Evolutionary conservation across 2,113 vertebrate genomes (phyloP).

Genomic region (Balaeniceps rex): DNA sequence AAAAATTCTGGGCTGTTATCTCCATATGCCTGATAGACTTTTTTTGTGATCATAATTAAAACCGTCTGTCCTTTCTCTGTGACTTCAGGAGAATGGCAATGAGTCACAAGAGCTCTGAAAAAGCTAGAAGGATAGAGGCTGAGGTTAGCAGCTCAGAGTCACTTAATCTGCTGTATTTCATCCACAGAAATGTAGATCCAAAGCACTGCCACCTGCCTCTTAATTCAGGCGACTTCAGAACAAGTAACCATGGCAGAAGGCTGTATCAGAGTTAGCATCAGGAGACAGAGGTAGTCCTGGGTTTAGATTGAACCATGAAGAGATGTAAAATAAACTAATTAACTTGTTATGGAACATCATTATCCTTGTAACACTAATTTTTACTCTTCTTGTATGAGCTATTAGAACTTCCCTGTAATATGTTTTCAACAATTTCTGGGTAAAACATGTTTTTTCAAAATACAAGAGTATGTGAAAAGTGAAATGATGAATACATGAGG

Average conservation of each 20-base stretch:
- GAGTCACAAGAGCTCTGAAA: constrained; percentile 50
- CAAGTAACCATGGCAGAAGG: neutral
- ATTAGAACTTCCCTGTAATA: neutral
- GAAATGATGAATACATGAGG: neutral
- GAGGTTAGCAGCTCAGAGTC: constrained; percentile 24
- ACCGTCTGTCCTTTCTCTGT: constrained; percentile 48
- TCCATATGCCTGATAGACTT: constrained; percentile 45
- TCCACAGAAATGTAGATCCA: neutral
- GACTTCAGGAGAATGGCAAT: constrained; percentile 65
- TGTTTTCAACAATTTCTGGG: neutral
- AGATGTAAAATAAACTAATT: neutral
- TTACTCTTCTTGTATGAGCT: neutral
- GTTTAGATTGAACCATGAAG: neutral
- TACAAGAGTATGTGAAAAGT: neutral
- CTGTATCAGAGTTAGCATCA: neutral
- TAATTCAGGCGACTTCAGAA: neutral
- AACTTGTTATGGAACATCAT: neutral
- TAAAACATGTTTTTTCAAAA: neutral
- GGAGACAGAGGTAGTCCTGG: neutral
- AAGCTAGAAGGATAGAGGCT: constrained; percentile 12
- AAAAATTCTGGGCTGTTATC: constrained; percentile 63
- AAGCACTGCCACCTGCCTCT: neutral
- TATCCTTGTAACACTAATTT: neutral
- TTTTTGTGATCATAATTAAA: constrained; percentile 58
- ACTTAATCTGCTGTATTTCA: constrained; percentile 47